Evolutionary conservation across 2,113 vertebrate genomes (phyloP).

Genomic region (Willisornis vidua): DNA sequence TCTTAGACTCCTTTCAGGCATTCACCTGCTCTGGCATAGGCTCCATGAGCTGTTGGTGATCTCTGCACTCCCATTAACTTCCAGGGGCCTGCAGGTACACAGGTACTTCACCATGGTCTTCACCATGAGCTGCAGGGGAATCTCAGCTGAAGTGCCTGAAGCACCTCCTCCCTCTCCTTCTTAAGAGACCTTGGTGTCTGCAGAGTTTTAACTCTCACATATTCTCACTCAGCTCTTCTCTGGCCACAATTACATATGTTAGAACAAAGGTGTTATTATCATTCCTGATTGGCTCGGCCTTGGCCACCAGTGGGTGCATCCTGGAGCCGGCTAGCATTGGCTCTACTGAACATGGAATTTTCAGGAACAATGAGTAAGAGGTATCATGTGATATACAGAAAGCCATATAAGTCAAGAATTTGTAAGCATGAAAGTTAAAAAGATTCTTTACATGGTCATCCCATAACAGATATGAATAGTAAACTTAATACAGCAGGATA

Average conservation of each 20-base stretch:
- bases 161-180: not conserved
- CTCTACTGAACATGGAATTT: not conserved
- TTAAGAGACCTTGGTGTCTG: not conserved
- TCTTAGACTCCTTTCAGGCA: not conserved
- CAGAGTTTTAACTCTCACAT: not conserved
- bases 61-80: not conserved
- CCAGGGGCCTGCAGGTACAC: not conserved
- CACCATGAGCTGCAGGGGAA: not conserved
- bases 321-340: not conserved
- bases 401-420: not conserved
- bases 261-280: not conserved
- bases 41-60: not conserved
- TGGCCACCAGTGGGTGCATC: not conserved
- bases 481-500: not conserved
- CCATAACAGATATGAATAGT: not conserved
- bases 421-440: not conserved
- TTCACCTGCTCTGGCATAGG: not conserved
- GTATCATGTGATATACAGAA: not conserved
- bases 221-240: not conserved
- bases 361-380: not conserved
- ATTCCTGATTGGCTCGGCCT: not conserved
- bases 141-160: not conserved
- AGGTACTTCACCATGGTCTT: not conserved
- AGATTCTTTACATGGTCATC: not conserved
- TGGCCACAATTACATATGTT: not conserved